Conservation (phyloP, 2,888 invertebrate species). For the Dryococelus australis region DNA sequence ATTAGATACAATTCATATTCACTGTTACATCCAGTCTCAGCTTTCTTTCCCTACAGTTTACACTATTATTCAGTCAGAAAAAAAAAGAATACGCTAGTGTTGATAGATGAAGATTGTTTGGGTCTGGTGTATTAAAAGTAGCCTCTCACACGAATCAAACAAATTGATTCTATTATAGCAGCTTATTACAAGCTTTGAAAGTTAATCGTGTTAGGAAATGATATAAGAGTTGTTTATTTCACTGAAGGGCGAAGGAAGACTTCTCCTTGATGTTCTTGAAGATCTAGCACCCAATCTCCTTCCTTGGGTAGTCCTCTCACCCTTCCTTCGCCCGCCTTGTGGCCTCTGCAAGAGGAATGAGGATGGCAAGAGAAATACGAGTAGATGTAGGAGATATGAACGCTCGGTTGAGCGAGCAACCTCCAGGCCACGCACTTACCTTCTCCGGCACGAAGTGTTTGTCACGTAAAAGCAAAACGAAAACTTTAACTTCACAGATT, state of each 20-base stretch:
- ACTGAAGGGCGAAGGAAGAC: background rate
- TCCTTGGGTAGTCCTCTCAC: background rate
- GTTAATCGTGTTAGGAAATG: constrained; percentile 4
- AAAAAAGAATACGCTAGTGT: background rate
- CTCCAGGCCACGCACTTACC: background rate
- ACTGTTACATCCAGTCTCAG: no score
- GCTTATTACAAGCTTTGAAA: constrained; percentile 8
- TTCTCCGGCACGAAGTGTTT: background rate
- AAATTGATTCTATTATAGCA: constrained; percentile 16
- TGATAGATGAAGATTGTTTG: background rate
- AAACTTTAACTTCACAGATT: background rate
- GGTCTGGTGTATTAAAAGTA: background rate
- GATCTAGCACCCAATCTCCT: constrained; percentile 10
- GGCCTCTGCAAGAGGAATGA: background rate
- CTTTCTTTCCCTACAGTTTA: no score
- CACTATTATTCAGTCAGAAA: background rate
- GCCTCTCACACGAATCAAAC: constrained; percentile 8
- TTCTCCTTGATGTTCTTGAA: background rate
- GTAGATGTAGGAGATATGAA: background rate
- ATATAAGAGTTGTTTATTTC: constrained; percentile 16
- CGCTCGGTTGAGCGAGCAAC: background rate
- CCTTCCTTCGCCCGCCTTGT: background rate
- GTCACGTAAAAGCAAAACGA: background rate
- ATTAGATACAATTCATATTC: no score
- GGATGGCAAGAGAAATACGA: background rate